A percentile compares a stretch with the other conserved stretches of the same genome.
These are phyloP conservation scores for Merops nubicus DNA, from an alignment of 2,113 vertebrate genomes.

Conservation along the genomic window DNA sequence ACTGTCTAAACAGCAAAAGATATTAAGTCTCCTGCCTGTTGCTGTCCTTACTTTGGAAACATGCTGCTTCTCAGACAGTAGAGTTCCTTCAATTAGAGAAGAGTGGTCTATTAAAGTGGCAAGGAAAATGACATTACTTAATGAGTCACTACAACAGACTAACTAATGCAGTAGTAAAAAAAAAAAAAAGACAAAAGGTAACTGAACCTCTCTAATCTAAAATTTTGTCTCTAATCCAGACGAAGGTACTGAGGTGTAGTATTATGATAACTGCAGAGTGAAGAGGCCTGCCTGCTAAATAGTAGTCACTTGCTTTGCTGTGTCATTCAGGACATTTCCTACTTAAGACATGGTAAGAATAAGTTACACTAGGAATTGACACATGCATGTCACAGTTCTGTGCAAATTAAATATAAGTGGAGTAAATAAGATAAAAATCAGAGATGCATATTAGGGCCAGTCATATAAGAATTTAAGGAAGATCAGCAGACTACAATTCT, in stretches of 20 bases:
- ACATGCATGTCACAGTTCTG: neutral
- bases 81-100: neutral
- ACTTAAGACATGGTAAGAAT: neutral
- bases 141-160: neutral
- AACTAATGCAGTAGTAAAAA: neutral
- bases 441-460: neutral
- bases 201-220: neutral
- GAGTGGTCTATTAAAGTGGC: neutral
- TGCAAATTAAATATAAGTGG: neutral
- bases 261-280: neutral
- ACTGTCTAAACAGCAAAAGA: neutral
- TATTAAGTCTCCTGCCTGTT: neutral
- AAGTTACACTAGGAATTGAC: neutral
- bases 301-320: neutral
- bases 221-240: neutral
- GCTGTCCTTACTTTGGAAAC: neutral
- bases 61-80: neutral
- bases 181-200: neutral
- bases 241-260: neutral
- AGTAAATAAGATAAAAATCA: neutral
- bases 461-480: neutral
- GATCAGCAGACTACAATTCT: neutral
- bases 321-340: neutral
- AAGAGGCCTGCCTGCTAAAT: neutral
- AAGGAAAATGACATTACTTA: neutral